These are phyloP conservation scores for Drosophila auraria DNA, from an alignment of 1,140 invertebrate species.

Conservation along the genomic window DNA sequence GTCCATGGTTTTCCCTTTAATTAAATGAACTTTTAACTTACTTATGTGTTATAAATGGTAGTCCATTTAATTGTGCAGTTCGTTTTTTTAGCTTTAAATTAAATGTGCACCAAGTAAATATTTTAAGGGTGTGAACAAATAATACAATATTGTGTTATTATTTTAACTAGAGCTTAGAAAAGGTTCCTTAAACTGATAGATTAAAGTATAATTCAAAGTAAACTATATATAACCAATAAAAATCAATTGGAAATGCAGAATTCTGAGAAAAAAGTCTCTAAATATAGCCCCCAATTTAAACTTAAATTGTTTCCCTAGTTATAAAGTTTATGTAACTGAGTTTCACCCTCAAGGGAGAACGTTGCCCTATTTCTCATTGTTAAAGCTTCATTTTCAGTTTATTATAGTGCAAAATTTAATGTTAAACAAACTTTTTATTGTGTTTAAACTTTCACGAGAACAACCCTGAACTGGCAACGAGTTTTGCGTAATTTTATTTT, in stretches of 20 bases:
- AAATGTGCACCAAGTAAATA: not conserved
- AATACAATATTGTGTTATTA: not conserved
- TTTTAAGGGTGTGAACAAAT: not conserved
- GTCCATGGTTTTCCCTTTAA: slow-evolving; percentile 33
- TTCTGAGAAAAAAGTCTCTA: too few relatives aligned
- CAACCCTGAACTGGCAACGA: not conserved
- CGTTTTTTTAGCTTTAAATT: not conserved
- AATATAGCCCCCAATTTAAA: not conserved
- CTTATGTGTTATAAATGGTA: not conserved
- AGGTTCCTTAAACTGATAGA: too few relatives aligned
- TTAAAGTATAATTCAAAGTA: too few relatives aligned
- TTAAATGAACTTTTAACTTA: slow-evolving; percentile 34
- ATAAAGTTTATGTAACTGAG: not conserved
- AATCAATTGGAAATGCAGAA: too few relatives aligned
- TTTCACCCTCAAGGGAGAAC: not conserved
- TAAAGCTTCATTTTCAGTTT: slow-evolving; percentile 3
- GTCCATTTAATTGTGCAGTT: slow-evolving; percentile 1
- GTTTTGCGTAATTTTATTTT: slow-evolving; percentile 39
- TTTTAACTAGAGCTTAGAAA: too few relatives aligned
- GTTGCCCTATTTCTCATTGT: not conserved
- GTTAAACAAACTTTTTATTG: slow-evolving; percentile 15
- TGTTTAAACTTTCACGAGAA: not conserved
- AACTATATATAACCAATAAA: too few relatives aligned
- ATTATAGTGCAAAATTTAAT: slow-evolving; percentile 7
- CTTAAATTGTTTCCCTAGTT: not conserved